phyloP scores from a whole-genome alignment of 2,888 invertebrate genomes.

The Calameuta pallipes region DNA sequence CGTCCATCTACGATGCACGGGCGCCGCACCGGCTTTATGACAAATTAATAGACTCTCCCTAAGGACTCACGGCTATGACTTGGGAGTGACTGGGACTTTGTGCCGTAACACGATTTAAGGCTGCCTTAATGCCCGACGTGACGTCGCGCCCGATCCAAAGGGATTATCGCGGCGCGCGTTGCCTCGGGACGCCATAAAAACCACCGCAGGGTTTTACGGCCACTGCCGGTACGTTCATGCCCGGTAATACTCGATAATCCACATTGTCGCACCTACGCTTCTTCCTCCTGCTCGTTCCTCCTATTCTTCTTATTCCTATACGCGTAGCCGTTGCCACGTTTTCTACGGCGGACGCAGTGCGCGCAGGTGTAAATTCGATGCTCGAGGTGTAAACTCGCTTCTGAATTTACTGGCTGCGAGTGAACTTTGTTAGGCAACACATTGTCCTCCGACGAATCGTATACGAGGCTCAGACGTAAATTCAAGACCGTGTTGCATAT shows the following conservation, averaged over 20 bases:
- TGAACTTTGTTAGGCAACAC: neutral
- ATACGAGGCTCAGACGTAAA: neutral
- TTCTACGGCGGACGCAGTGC: neutral
- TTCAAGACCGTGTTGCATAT: neutral
- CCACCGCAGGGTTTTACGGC: conserved; percentile 32
- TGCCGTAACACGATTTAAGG: conserved; percentile 25
- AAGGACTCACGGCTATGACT: neutral
- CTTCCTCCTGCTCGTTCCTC: neutral
- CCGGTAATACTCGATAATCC: conserved; percentile 39
- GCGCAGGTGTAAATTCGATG: neutral
- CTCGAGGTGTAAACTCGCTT: neutral
- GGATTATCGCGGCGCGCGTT: conserved; percentile 33
- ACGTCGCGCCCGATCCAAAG: conserved; percentile 27
- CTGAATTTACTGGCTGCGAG: neutral
- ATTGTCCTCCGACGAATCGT: neutral
- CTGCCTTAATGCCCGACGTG: conserved; percentile 27
- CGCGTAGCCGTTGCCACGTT: neutral
- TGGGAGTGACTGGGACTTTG: conserved; percentile 2
- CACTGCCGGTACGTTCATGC: conserved; percentile 25
- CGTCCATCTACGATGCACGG: conserved; percentile 16
- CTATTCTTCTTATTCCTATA: neutral
- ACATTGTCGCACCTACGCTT: conserved; percentile 28
- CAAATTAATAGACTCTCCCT: conserved; percentile 35
- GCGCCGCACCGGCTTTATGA: conserved; percentile 27
- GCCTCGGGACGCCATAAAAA: conserved; percentile 30